A percentile compares a stretch with the other conserved stretches of the same genome.
These are phyloP conservation scores for Homarus americanus DNA, from an alignment of 1,140 invertebrate genomes.

Conservation along the genomic window DNA sequence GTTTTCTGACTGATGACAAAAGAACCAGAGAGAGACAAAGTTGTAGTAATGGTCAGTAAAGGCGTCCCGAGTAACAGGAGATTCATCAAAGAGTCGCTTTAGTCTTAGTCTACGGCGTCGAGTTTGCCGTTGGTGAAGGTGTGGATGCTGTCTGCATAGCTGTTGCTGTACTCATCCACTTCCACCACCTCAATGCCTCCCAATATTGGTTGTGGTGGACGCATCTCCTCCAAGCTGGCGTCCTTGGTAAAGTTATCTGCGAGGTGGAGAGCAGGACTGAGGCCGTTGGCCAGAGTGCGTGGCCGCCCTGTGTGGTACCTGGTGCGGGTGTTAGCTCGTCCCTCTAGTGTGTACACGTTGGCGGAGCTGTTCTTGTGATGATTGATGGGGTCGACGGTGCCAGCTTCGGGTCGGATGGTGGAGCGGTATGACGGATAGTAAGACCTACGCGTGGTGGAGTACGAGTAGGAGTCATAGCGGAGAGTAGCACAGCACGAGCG, in stretches of 20 bases:
- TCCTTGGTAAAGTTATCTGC: slow-evolving; percentile 40
- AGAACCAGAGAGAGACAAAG: no score
- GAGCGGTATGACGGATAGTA: slow-evolving; percentile 60
- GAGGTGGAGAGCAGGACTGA: slow-evolving; percentile 37
- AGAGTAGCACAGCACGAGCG: slow-evolving; percentile 61
- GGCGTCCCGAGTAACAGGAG: no score
- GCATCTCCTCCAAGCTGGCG: background rate
- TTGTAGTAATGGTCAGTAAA: no score
- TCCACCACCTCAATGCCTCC: slow-evolving; percentile 58
- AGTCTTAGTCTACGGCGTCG: slow-evolving; percentile 35
- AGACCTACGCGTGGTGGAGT: slow-evolving; percentile 59
- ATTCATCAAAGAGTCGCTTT: no score
- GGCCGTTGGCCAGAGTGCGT: slow-evolving; percentile 45
- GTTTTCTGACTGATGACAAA: no score
- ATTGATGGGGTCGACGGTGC: slow-evolving; percentile 21
- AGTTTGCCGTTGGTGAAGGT: slow-evolving; percentile 32
- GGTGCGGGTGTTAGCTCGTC: slow-evolving; percentile 1
- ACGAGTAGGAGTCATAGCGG: slow-evolving; percentile 55
- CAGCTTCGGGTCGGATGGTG: slow-evolving; percentile 52
- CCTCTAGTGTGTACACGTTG: slow-evolving; percentile 57
- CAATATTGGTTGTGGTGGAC: background rate
- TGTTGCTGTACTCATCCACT: slow-evolving; percentile 20
- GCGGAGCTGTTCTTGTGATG: slow-evolving; percentile 30
- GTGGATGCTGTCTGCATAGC: background rate
- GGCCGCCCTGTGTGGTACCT: slow-evolving; percentile 36